Evolutionary conservation across 1,140 invertebrate genomes (phyloP), one percentile per base, ranked within the genome.

Genomic region (Macrosteles quadrilineatus): DNA sequence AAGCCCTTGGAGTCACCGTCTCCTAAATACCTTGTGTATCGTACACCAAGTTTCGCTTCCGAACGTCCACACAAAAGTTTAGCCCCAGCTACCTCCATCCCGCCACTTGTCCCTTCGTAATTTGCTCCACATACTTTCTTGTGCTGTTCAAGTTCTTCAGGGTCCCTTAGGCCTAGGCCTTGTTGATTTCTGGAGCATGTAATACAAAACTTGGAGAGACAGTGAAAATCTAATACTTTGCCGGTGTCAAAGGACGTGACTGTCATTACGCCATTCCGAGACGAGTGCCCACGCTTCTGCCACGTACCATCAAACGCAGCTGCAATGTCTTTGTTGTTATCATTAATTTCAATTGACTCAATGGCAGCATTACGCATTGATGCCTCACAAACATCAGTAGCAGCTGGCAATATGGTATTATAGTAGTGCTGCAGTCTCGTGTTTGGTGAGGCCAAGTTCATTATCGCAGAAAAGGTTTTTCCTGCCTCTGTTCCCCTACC

Each of bases 1-100:
- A 47, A 73, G n/a, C 65, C 69, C 21, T 73, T 69, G 21, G 72
- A 70, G 47, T 76, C 74, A 11, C 73, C 73, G 50, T 76, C 72
- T 50, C 72, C 72, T 14, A 75, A 59, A 64, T 75, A 74, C 30
- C 68, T 63, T 27, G 63, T 47, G 50, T 75, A 75, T 50, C 66
- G 68, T 40, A 74, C 67, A 47, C 67, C 66, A 47, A 68, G 66
- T 29, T 63, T 29, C 29, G 63, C 45, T 29, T 67, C 30, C 14
- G 72, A 75, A 31, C 70, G 14, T 67, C 64, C 29, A 65, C 69
- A 73, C 30, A 75, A 73, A 57, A 71, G 45, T 62, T 67, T 45
- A 36, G 70, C 71, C 30, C 71, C 69, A 12, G 62, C 67, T 19
- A 71, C 71, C 59, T 75, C 74, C 73, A 75, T 75, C 55, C 70